Conservation (phyloP, 2,113 vertebrate species). For the Nothocercus julius region DNA sequence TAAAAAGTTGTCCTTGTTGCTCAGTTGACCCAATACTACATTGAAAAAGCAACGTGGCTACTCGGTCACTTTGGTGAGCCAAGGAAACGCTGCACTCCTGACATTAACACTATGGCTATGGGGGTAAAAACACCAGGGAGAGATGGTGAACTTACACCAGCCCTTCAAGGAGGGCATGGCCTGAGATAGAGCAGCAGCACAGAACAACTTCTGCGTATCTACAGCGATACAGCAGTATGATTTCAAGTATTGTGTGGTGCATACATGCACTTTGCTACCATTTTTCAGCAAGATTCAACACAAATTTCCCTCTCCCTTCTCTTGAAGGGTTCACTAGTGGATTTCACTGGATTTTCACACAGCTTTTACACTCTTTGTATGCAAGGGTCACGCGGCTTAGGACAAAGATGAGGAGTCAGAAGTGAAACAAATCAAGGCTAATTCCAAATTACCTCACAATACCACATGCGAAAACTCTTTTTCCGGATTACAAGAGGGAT, state of each 20-base stretch:
- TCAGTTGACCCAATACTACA: not conserved
- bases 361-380: not conserved
- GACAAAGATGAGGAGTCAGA: not conserved
- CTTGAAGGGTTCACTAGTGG: not conserved
- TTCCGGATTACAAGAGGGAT: not conserved
- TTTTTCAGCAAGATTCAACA: not conserved
- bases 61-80: not conserved
- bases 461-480: rapidly evolving
- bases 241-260: not conserved
- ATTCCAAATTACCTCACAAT: not conserved
- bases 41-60: not conserved
- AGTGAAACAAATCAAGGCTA: not conserved
- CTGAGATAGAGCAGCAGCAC: not conserved
- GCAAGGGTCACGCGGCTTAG: not conserved
- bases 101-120: not conserved
- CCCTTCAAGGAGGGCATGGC: not conserved
- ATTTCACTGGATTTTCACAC: not conserved
- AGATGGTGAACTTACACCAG: rapidly evolving
- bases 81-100: not conserved
- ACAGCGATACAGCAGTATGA: not conserved
- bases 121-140: not conserved
- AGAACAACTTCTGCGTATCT: not conserved
- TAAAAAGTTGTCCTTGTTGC: not conserved
- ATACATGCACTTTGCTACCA: not conserved
- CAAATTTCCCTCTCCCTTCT: not conserved